Evolutionary conservation across 2,797 vertebrate genomes (phyloP).

Genomic region (Orientallactaga sibirica): DNA sequence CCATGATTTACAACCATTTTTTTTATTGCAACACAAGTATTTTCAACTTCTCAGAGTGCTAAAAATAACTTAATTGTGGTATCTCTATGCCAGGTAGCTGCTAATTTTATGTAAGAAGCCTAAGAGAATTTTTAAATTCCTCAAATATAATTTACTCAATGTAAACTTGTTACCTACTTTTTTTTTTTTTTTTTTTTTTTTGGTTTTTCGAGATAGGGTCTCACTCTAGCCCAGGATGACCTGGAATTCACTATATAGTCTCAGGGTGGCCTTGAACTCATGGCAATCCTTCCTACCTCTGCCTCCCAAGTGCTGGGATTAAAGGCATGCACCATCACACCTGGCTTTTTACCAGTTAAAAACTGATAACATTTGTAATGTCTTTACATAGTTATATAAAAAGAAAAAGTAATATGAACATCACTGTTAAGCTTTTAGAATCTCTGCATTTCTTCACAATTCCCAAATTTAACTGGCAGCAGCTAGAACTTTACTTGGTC

Average conservation of each 20-base stretch:
- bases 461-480: slow-evolving; percentile 43
- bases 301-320: too few relatives aligned
- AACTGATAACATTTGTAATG: background rate
- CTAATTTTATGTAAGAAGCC: slow-evolving; percentile 58
- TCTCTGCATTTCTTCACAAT: background rate
- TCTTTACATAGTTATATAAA: background rate
- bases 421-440: slow-evolving; percentile 1
- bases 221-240: too few relatives aligned
- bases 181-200: too few relatives aligned
- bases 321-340: too few relatives aligned
- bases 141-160: slow-evolving; percentile 47
- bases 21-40: slow-evolving; percentile 32
- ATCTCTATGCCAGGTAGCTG: slow-evolving; percentile 2
- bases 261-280: too few relatives aligned
- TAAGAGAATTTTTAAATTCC: slow-evolving; percentile 25
- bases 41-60: slow-evolving; percentile 47
- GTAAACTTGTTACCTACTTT: slow-evolving; percentile 24
- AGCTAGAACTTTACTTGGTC: slow-evolving; percentile 25
- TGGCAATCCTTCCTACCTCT: too few relatives aligned
- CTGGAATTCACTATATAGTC: too few relatives aligned
- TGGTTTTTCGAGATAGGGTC: too few relatives aligned
- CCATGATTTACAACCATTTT: background rate
- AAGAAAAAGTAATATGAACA: slow-evolving; percentile 33
- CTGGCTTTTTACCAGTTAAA: background rate
- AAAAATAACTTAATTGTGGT: slow-evolving; percentile 52